Percentiles rank a stretch among this genome's conserved stretches.
Evolutionary conservation across 2,888 invertebrate genomes (phyloP).

Genomic region (Clostera curtula): DNA sequence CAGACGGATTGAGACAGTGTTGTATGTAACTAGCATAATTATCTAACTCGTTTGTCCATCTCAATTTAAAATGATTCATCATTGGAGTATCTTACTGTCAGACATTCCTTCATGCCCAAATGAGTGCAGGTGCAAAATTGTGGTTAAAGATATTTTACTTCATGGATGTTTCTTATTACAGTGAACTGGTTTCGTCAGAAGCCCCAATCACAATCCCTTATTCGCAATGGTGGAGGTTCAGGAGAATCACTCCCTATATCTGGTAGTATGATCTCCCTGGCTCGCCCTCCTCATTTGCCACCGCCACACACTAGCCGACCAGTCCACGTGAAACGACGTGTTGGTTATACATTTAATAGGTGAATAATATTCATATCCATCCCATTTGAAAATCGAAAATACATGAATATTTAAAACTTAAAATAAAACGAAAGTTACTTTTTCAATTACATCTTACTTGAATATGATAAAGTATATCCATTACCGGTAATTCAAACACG

Average conservation of each 20-base stretch:
- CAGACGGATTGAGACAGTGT: no score
- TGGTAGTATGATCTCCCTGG: slow-evolving; percentile 73
- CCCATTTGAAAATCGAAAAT: neutral
- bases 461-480: no score
- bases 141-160: neutral
- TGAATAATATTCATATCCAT: slow-evolving; percentile 10
- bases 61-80: no score
- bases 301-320: slow-evolving; percentile 41
- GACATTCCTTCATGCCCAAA: no score
- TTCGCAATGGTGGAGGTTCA: slow-evolving; percentile 70
- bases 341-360: slow-evolving; percentile 62
- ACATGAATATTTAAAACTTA: no score
- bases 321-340: slow-evolving; percentile 52
- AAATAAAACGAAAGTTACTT: no score
- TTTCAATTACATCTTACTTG: no score
- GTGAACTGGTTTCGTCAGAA: slow-evolving; percentile 79
- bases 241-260: slow-evolving; percentile 69
- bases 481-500: no score
- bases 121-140: no score
- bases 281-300: slow-evolving; percentile 46
- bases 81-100: no score
- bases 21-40: no score
- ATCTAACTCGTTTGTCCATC: no score
- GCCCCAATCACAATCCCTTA: slow-evolving; percentile 61
- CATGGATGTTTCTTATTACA: slow-evolving; percentile 15